Percentiles rank a stretch among this genome's conserved stretches.
phyloP scores from a whole-genome alignment of 2,797 vertebrate species.

The Vultur gryphus region DNA sequence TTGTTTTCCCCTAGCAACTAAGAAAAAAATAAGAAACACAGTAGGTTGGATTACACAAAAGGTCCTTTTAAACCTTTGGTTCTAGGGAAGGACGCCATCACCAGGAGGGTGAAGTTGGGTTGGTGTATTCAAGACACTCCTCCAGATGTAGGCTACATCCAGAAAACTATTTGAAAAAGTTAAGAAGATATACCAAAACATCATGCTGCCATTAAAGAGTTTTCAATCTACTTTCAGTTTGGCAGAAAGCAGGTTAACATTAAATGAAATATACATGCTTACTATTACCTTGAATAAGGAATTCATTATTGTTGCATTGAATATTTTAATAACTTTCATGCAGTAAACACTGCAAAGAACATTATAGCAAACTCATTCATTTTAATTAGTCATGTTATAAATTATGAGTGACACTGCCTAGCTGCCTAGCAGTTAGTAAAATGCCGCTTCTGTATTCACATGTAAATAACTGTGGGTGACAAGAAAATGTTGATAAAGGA shows the following conservation, averaged over 20 bases:
- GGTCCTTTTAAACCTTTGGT: background rate
- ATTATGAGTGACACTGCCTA: conserved; percentile 66
- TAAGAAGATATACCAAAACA: background rate
- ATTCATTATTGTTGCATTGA: conserved; percentile 49
- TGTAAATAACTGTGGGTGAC: conserved; percentile 75
- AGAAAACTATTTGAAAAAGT: background rate
- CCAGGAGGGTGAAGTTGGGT: background rate
- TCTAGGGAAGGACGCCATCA: background rate
- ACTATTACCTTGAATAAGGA: conserved; percentile 56
- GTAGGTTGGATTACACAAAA: background rate
- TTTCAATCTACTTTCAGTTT: conserved; percentile 53
- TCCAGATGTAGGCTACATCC: background rate
- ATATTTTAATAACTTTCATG: conserved; percentile 68
- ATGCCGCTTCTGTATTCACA: conserved; percentile 73
- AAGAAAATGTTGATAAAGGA: conserved; percentile 69
- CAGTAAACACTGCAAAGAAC: conserved; percentile 48
- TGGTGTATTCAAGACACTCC: background rate
- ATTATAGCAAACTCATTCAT: conserved; percentile 64
- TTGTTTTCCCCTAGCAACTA: background rate
- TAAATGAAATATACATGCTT: conserved; percentile 61
- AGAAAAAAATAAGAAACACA: background rate
- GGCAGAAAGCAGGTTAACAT: conserved; percentile 42
- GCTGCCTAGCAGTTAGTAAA: conserved; percentile 72
- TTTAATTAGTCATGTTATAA: conserved; percentile 79
- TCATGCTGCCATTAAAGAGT: background rate